Evolutionary conservation across 35 echinoderm and acorn worm species (phyloP).

Genomic region (Ophiothrix spiculata): DNA sequence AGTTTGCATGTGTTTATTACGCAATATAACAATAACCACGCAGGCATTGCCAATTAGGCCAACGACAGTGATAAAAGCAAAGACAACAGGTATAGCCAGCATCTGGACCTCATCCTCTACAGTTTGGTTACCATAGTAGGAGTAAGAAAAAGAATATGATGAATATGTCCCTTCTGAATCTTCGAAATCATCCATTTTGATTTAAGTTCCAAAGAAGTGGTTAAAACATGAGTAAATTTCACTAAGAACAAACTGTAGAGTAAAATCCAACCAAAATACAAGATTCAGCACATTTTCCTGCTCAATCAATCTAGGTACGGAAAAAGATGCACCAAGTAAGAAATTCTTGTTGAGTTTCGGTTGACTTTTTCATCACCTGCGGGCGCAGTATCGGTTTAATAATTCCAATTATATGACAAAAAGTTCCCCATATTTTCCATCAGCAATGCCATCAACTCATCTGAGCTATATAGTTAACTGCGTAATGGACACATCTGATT

Average conservation of each 20-base stretch:
- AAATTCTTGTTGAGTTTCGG: background rate
- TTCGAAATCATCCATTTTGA: background rate
- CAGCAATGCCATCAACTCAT: too few relatives aligned
- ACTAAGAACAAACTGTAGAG: background rate
- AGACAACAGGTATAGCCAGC: constrained; percentile 47
- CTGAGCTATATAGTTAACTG: too few relatives aligned
- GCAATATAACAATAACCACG: constrained; percentile 67
- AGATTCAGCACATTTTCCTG: background rate
- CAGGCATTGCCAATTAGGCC: constrained; percentile 74
- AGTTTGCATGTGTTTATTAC: constrained; percentile 72
- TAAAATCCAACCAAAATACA: background rate
- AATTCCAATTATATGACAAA: too few relatives aligned
- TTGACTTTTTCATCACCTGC: background rate
- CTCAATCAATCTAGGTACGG: background rate
- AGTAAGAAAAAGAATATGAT: background rate
- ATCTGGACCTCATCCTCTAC: background rate
- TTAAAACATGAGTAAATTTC: background rate
- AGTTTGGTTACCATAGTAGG: background rate
- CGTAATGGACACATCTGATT: too few relatives aligned
- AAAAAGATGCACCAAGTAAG: background rate
- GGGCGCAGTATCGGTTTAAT: background rate
- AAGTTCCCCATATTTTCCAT: too few relatives aligned
- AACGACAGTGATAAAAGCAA: constrained; percentile 80
- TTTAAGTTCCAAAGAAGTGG: background rate
- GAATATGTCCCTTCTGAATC: too few relatives aligned